Conservation (phyloP, 64 coral and sea anemone species). For the Exaiptasia diaphana region DNA sequence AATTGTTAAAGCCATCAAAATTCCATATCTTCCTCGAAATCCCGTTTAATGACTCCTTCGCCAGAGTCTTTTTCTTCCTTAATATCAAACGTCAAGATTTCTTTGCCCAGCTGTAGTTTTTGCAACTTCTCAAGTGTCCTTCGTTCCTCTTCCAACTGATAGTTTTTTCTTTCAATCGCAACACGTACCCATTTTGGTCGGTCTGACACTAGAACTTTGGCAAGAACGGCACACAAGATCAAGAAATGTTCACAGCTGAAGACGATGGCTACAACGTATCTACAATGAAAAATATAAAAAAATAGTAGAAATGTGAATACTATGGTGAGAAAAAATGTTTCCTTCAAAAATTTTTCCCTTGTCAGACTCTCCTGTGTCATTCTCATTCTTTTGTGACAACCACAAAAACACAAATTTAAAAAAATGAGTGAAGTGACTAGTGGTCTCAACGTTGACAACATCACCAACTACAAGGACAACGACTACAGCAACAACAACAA, state of each 20-base stretch:
- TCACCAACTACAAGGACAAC: neutral
- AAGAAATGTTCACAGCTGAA: constrained; percentile 91
- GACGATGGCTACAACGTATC: constrained; percentile 87
- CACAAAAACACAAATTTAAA: too few relatives aligned
- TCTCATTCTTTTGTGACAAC: too few relatives aligned
- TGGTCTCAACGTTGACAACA: neutral
- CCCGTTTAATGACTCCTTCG: too few relatives aligned
- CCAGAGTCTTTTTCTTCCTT: neutral
- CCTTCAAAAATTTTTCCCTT: neutral
- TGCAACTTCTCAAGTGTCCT: constrained; percentile 5
- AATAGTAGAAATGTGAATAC: too few relatives aligned
- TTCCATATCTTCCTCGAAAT: too few relatives aligned
- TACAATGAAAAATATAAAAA: constrained; percentile 4
- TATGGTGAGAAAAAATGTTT: neutral
- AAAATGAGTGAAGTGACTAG: neutral
- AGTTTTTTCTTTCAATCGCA: constrained; percentile 79
- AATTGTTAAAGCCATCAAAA: neutral
- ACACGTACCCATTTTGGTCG: constrained; percentile 91
- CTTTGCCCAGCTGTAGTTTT: neutral
- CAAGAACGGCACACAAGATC: constrained; percentile 76
- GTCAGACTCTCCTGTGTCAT: too few relatives aligned
- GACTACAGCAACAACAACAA: too few relatives aligned
- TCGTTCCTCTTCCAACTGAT: constrained; percentile 60
- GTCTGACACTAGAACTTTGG: constrained; percentile 57
- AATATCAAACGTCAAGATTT: neutral